phyloP scores from a whole-genome alignment of 2,113 vertebrate genomes.

The Aegithalos caudatus region DNA sequence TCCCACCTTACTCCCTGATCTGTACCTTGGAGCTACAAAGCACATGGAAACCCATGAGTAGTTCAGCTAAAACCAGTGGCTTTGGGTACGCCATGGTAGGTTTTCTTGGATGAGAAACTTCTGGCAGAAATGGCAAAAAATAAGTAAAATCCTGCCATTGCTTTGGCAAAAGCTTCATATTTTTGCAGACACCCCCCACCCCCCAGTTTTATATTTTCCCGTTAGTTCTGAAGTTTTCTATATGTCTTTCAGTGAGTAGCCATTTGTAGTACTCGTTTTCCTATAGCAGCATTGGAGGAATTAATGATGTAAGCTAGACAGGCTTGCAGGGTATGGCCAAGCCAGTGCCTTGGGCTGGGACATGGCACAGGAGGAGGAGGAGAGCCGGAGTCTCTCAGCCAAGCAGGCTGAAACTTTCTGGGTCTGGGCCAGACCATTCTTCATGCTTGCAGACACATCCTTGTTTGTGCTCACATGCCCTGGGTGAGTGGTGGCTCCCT shows the following conservation, averaged over 20 bases:
- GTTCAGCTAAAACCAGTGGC: neutral
- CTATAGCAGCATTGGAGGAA: neutral
- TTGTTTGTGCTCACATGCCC: neutral
- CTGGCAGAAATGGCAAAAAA: neutral
- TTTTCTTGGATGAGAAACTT: neutral
- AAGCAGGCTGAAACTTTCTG: neutral
- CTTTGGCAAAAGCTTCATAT: neutral
- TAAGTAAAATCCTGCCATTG: neutral
- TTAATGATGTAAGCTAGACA: neutral
- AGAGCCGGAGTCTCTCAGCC: neutral
- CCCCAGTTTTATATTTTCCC: neutral
- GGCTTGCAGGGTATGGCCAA: accelerated
- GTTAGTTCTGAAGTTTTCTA: neutral
- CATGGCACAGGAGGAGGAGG: neutral
- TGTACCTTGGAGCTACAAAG: neutral
- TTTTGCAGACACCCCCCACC: neutral
- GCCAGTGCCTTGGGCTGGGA: neutral
- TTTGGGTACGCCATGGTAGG: accelerated
- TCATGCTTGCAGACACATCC: neutral
- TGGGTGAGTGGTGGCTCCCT: neutral
- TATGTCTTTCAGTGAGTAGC: neutral
- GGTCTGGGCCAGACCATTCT: neutral
- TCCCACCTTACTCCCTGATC: neutral
- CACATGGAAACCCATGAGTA: neutral
- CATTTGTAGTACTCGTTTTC: accelerated